Evolutionary conservation across 2,113 vertebrate genomes (phyloP), one percentile per base, ranked within the genome.

Genomic region (Orthonyx spaldingii): DNA sequence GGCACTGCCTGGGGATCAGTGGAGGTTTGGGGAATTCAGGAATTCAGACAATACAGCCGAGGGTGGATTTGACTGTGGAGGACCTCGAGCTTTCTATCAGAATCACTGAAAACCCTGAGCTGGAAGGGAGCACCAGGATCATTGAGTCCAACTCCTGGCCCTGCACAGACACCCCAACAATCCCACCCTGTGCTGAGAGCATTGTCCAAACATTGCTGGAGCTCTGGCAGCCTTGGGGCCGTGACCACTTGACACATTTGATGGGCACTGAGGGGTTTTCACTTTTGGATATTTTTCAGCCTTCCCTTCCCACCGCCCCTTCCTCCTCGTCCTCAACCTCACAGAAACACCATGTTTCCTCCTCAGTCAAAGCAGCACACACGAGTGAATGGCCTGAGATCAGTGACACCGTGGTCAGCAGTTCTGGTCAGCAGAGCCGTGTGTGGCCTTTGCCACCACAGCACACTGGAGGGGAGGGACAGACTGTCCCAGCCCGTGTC

Each of bases 11-110:
- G 16, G 24, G 13, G 15, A 26, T 50, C 19, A 32, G 27, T 0
- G 1, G 17, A 60, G 53, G 5, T 53, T 46, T 87, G 50, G 53
- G 70, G 41, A 35, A 27, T 32, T 33, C 0, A 2, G 28, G 66
- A 28, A 57, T 60, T 79, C 5, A 23, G 35, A 26, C 33, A 49
- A 8, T 32, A 32, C n/a, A 52, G 3, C 17, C 0, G 0, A 33
- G 23, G 66, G 47, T 18, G 42, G 18, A 23, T 88, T 47, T 55
- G 14, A 42, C 63, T 33, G 32, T n/a, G 59, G 21, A 64, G 39
- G 6, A 11, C 33, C 30, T 68, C 13, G 11, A 35, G 56, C 35
- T 81, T 90, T 47, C 55, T 76, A 26, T 69, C 23, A 23, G 26
- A 61, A 49, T 42, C 55, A 32, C 30, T 12, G 20, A 53, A 75